Percentiles rank a stretch among this genome's conserved stretches.
These are phyloP conservation scores for Helicoverpa assulta DNA, from an alignment of 2,888 invertebrate species.

Conservation along the genomic window DNA sequence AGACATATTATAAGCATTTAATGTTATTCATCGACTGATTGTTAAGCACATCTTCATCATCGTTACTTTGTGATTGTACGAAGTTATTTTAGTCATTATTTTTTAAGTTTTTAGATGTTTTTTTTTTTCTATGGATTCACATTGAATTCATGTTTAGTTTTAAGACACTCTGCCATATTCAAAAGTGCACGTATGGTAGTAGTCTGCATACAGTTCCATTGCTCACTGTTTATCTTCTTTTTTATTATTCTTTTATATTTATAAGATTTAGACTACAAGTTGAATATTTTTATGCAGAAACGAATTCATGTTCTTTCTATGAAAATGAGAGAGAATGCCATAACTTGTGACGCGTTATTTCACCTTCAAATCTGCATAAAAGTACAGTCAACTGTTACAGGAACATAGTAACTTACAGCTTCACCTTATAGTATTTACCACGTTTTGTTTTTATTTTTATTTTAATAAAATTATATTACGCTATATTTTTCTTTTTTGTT, in stretches of 20 bases:
- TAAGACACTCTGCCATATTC: conserved; percentile 65
- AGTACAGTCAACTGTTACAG: conserved; percentile 67
- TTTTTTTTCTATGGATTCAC: conserved; percentile 72
- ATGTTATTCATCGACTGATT: conserved; percentile 82
- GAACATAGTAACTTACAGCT: conserved; percentile 70
- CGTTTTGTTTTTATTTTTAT: conserved; percentile 67
- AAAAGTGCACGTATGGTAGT: conserved; percentile 79
- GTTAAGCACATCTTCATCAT: conserved; percentile 76
- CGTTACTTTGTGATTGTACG: conserved; percentile 69
- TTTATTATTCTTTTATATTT: conserved; percentile 66
- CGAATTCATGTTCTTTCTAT: conserved; percentile 29
- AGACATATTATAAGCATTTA: conserved; percentile 81
- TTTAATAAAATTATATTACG: conserved; percentile 81
- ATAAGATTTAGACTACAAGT: conserved; percentile 55
- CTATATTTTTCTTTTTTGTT: conserved; percentile 72
- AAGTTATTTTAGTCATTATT: conserved; percentile 68
- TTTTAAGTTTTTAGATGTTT: conserved; percentile 66
- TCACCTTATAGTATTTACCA: conserved; percentile 75
- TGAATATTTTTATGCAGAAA: conserved; percentile 70
- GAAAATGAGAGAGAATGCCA: conserved; percentile 19
- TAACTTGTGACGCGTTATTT: conserved; percentile 39
- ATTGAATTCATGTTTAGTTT: conserved; percentile 73
- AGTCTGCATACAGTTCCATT: conserved; percentile 77
- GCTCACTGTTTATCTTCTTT: conserved; percentile 69
- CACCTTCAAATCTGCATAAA: conserved; percentile 66